Percentiles rank a stretch among this genome's conserved stretches.
These are phyloP conservation scores for Romanogobio albipinnatus DNA, from an alignment of 2,113 vertebrate species.

Conservation along the genomic window DNA sequence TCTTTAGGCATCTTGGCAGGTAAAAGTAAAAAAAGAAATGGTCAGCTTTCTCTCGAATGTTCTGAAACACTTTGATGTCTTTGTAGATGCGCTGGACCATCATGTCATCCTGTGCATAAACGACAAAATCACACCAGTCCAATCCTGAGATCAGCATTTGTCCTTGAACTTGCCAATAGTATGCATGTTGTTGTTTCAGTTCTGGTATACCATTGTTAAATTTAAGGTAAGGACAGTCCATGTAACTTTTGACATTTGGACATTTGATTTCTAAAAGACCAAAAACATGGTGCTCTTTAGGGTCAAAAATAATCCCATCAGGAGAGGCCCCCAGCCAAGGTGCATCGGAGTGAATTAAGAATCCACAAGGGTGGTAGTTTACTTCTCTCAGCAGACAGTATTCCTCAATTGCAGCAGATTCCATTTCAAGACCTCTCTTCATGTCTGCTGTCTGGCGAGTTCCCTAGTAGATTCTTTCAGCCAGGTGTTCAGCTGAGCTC, in stretches of 20 bases:
- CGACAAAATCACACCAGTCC: too few species aligned
- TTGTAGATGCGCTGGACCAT: not conserved
- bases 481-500: constrained; percentile 40
- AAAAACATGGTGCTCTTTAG: not conserved
- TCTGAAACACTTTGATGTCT: not conserved
- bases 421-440: constrained; percentile 45
- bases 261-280: constrained; percentile 11
- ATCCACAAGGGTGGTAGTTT: constrained; percentile 17
- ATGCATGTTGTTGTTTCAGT: not conserved
- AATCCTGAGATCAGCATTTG: constrained; percentile 12
- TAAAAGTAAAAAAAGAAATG: too few species aligned
- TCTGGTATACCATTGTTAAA: not conserved
- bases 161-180: not conserved
- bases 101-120: not conserved
- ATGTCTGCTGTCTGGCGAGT: constrained; percentile 23
- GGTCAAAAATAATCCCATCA: constrained; percentile 26
- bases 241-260: constrained; percentile 19
- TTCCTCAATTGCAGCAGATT: constrained; percentile 3
- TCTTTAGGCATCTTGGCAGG: too few species aligned
- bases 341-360: constrained; percentile 22
- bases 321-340: constrained; percentile 35
- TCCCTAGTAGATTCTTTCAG: constrained; percentile 25
- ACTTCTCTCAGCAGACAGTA: not conserved
- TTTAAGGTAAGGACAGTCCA: constrained; percentile 21
- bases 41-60: not conserved